Evolutionary conservation across 1,140 invertebrate genomes (phyloP), one percentile per base, ranked within the genome.

Genomic region (Heliconius hermathena): DNA sequence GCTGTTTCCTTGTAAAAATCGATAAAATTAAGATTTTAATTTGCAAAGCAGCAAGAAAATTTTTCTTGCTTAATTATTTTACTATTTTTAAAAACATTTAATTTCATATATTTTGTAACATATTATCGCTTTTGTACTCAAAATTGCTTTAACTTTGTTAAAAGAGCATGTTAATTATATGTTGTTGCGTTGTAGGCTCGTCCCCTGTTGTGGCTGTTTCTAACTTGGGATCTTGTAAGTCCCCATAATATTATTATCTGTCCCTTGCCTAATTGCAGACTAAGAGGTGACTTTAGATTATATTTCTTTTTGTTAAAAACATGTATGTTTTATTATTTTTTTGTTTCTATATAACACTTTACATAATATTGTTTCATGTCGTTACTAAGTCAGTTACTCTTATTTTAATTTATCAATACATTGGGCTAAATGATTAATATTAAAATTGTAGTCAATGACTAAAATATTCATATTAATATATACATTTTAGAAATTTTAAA

Each of bases 171-270:
- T 91, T 89, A 88, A 92, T 86, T 82, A 91, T 85, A 81, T 90
- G 77, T 91, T 92, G 82, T 94, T 89, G 92, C 90, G 86, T 91
- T 89, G 81, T 94, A 94, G 93, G 91, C 89, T 88, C 89, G 85
- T 83, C 91, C 93, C 89, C 90, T 94, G 93, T 94, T 94, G 91
- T 94, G 93, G 93, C 93, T 91, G 93, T 93, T 94, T 93, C 93
- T 94, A 87, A 94, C 93, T 85, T 94, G 93, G 93, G 93, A 94
- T 91, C 87, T 94, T 84, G 91, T 94, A 94, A 94, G 93, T 94
- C 89, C 92, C 90, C 88, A 86, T 84, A 84, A 91, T 91, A 87
- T 87, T 91, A 87, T 85, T 89, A 86, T 86, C 80, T 84, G 79
- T 79, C 73, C 76, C 81, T 74, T 78, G 66, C 77, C 78, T 73